phyloP scores from a whole-genome alignment of 2,113 vertebrate genomes.

The Bothrops jararaca region DNA sequence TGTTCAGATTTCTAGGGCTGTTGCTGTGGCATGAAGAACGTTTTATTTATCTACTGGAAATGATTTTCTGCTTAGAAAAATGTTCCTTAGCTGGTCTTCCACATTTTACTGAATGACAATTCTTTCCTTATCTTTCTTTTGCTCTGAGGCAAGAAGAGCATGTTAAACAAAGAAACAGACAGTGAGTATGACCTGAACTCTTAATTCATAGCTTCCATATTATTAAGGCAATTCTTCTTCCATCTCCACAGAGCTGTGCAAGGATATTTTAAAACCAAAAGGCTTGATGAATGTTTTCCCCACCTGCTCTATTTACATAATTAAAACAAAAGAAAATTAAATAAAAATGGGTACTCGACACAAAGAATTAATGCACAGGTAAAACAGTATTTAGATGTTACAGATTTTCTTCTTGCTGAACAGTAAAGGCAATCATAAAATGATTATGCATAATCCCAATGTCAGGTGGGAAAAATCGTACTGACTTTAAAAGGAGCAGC shows the following conservation, averaged over 20 bases:
- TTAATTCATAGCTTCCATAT: conserved; percentile 31
- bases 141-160: neutral
- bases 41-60: conserved; percentile 42
- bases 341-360: neutral
- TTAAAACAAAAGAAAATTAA: neutral
- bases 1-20: conserved; percentile 41
- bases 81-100: conserved; percentile 34
- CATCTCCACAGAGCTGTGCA: neutral
- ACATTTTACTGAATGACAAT: conserved; percentile 38
- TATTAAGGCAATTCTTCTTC: conserved; percentile 8
- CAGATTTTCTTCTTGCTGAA: neutral
- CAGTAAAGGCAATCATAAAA: neutral
- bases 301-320: conserved; percentile 13
- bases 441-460: conserved; percentile 1
- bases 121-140: conserved; percentile 16
- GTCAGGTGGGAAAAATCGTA: conserved; percentile 8
- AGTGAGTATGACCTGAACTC: conserved; percentile 21
- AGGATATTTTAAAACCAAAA: conserved; percentile 29
- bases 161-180: conserved; percentile 35
- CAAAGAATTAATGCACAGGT: neutral
- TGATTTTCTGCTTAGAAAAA: conserved; percentile 39
- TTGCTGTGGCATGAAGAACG: conserved; percentile 49
- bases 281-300: conserved; percentile 26
- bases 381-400: neutral
- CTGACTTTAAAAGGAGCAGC: conserved; percentile 10